Conservation (phyloP, 2,797 vertebrate genomes). For the Ctenosaura bakeri region DNA sequence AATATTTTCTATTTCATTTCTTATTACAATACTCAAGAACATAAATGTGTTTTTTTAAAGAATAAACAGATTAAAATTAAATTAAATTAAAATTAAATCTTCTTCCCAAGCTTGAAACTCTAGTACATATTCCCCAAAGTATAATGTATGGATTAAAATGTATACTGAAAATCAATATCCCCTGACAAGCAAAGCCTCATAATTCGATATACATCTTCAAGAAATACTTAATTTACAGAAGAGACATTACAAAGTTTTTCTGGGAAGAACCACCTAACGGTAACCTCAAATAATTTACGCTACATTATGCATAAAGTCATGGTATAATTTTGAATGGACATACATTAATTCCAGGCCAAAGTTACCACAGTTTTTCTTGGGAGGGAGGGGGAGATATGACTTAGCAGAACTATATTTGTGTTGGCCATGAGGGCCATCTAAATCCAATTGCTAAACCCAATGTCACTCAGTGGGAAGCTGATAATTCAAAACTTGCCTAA, state of each 20-base stretch:
- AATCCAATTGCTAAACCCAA: too few relatives aligned
- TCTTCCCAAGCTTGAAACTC: background rate
- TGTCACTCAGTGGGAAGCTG: too few relatives aligned
- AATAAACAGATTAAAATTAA: background rate
- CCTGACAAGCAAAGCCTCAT: background rate
- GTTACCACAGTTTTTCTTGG: too few relatives aligned
- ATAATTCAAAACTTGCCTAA: too few relatives aligned
- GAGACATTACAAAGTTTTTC: background rate
- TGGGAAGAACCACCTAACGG: background rate
- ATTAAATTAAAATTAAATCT: background rate
- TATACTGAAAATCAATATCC: background rate
- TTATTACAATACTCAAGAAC: background rate
- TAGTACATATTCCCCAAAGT: background rate
- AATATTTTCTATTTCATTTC: background rate
- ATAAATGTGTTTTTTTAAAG: background rate
- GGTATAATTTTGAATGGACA: background rate
- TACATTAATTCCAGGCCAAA: too few relatives aligned
- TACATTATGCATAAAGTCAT: background rate
- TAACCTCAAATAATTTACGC: background rate
- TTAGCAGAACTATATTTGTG: too few relatives aligned
- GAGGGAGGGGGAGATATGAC: background rate
- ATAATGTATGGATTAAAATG: conserved; percentile 2
- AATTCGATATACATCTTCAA: background rate
- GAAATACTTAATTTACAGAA: conserved; percentile 2
- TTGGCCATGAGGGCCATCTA: too few relatives aligned